Evolutionary conservation across 2,888 invertebrate species (phyloP).

Genomic region (Agapetus fuscipes): DNA sequence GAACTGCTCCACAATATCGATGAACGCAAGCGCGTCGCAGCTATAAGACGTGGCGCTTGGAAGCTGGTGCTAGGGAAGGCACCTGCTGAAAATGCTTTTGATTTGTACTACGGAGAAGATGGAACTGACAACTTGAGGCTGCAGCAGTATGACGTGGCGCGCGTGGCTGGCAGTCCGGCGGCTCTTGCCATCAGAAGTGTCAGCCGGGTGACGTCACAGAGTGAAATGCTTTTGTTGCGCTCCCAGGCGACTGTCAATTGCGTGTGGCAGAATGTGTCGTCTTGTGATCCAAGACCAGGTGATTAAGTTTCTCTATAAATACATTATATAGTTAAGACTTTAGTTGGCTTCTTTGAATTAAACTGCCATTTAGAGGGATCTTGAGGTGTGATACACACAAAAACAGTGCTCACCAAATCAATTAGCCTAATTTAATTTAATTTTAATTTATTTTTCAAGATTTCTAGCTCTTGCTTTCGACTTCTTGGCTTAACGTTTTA

Average conservation of each 20-base stretch:
- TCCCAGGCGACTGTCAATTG: conserved; percentile 33
- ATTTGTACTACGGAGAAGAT: conserved; percentile 36
- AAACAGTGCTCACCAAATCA: too few species aligned
- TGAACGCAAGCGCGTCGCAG: conserved; percentile 35
- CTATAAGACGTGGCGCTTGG: conserved; percentile 31
- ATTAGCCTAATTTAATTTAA: too few species aligned
- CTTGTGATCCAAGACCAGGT: conserved; percentile 32
- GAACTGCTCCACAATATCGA: conserved; percentile 66
- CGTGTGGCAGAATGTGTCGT: conserved; percentile 28
- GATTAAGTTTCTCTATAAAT: conserved; percentile 18
- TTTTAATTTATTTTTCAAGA: too few species aligned
- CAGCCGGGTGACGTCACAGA: conserved; percentile 30
- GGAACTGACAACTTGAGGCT: conserved; percentile 30
- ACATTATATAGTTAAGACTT: too few species aligned
- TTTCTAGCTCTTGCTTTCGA: too few species aligned
- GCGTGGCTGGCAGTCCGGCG: conserved; percentile 32
- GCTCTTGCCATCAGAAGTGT: conserved; percentile 31
- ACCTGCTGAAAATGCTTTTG: too few species aligned
- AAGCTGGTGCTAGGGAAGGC: conserved; percentile 43
- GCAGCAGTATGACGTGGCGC: conserved; percentile 33
- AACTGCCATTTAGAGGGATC: too few species aligned
- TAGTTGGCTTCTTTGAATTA: too few species aligned
- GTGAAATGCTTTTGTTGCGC: conserved; percentile 31
- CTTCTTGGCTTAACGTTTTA: too few species aligned
- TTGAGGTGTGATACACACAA: too few species aligned